phyloP scores from a whole-genome alignment of 2,888 invertebrate species.

The Lutraria lutraria region DNA sequence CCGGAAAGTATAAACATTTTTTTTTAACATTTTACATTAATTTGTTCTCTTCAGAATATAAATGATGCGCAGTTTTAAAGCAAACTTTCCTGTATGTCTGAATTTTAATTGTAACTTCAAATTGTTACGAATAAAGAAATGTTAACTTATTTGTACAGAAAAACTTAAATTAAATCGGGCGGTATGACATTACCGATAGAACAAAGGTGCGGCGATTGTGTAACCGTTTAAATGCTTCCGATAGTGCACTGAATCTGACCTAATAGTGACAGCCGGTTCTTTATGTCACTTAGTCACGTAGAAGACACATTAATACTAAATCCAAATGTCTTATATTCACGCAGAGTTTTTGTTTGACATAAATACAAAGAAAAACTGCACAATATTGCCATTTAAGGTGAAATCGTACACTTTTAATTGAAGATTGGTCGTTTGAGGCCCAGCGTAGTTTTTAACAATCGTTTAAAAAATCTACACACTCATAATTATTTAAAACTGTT shows the following conservation, averaged over 20 bases:
- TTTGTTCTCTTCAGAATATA: no score
- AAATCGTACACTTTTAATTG: conserved; percentile 23
- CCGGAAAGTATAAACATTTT: no score
- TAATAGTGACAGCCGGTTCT: neutral
- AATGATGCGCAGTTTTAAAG: no score
- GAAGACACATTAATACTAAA: conserved; percentile 1
- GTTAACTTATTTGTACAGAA: neutral
- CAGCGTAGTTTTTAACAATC: neutral
- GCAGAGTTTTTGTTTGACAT: conserved; percentile 16
- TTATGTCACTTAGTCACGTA: neutral
- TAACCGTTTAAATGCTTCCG: neutral
- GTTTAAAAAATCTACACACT: neutral
- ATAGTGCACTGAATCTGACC: neutral
- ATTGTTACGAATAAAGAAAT: no score
- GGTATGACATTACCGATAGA: neutral
- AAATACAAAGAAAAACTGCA: conserved; percentile 20
- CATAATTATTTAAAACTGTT: neutral
- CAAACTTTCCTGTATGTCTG: no score
- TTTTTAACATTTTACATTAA: no score
- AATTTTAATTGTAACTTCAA: no score
- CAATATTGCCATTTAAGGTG: conserved; percentile 25
- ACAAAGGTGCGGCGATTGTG: conserved; percentile 2
- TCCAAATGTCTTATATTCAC: conserved; percentile 25
- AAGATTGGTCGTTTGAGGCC: neutral
- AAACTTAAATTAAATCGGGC: neutral